Conservation (phyloP, 2,797 vertebrate species). For the Halcyon badia region DNA sequence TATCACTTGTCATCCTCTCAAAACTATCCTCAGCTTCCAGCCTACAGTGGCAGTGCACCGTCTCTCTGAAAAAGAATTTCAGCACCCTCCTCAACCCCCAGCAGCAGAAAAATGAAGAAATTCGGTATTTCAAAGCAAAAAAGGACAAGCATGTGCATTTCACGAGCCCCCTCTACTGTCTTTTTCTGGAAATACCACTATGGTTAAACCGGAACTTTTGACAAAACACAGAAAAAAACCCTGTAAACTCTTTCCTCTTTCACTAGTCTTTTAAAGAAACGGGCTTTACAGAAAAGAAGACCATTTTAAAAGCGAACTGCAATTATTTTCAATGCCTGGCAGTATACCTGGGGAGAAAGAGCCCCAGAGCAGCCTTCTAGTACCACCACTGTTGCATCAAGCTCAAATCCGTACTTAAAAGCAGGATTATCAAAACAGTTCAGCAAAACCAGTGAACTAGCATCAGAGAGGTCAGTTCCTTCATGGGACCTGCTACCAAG, state of each 20-base stretch:
- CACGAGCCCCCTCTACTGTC: conserved; percentile 56
- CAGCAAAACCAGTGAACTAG: neutral
- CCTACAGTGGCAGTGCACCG: fast-evolving
- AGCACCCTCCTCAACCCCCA: neutral
- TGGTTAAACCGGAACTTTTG: neutral
- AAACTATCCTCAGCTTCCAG: neutral
- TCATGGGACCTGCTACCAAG: neutral
- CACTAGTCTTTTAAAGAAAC: neutral
- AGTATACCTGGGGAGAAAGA: neutral
- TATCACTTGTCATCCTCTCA: neutral
- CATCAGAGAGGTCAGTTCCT: neutral
- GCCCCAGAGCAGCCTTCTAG: neutral
- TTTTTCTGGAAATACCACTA: neutral
- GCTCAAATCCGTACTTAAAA: fast-evolving
- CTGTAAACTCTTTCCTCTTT: neutral
- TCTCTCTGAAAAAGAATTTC: neutral
- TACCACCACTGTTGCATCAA: neutral
- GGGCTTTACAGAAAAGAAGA: neutral
- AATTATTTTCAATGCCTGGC: neutral
- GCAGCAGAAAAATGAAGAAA: neutral
- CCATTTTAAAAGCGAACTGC: neutral
- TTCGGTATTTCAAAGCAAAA: neutral
- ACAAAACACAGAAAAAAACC: neutral
- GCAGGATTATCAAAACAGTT: neutral
- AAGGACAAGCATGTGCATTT: neutral